Base-by-base conservation (phyloP, 37 sponge, comb jelly and placozoan genomes). In the Dysidea cf. avara region DNA sequence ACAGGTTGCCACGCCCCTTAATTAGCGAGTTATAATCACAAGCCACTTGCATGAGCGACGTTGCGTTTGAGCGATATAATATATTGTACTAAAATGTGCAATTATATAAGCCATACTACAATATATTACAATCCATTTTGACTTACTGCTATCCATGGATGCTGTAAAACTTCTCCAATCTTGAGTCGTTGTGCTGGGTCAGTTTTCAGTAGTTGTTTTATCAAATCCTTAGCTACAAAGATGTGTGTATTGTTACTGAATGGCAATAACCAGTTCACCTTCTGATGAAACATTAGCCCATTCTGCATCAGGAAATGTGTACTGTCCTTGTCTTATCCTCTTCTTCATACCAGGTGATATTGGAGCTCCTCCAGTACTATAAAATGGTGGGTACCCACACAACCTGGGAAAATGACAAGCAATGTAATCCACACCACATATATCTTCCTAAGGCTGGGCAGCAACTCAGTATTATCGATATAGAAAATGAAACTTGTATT, bases 291-390 rank as follows among this genome's bases (percentile, higher is more conserved):
- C 88, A 31, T 56, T 56, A 49, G 76, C 64, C 97, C 97, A 96
- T 62, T 96, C 97, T 1, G 94, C 82, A 14, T 89, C 82, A 22
- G 97, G 97, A 61, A 93, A 96, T 24, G 72, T 72, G 73, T 96
- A 96, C 59, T 84, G 81, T 13, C 97, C 97, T 26, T 84, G 83
- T 39, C 93, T 50, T 17, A 96, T 96, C 50, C 97, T 78, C 76
- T 90, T 92, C 83, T 96, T 96, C 97, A 96, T 96, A 22, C 97
- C 97, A 28, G 90, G 94, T 20, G 94, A 93, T 35, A 96, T 93
- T 25, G 97, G 91, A 38, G 94, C 93, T 29, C 97, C 94, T 0
- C 94, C 87, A 18, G 72, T 71, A 39, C 85, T 87, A 81, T 96
- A 93, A 80, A 96, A 96, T 3, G 97, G 97, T 39, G 97, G 97